Evolutionary conservation across 1,140 invertebrate genomes (phyloP), one percentile per base, ranked within the genome.

Genomic region (Musca vetustissima): DNA sequence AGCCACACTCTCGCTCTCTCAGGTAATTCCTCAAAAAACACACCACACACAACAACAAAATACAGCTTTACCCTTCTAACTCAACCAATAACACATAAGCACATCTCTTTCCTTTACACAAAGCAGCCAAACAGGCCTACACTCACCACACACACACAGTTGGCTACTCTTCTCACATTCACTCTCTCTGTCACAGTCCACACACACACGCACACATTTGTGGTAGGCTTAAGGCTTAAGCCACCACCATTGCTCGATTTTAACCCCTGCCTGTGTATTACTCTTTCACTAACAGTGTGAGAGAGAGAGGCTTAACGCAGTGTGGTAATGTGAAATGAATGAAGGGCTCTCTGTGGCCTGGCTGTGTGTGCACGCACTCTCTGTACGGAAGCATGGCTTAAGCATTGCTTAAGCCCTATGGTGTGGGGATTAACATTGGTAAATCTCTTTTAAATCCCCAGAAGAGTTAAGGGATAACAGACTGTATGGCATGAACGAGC

Each of bases 371-470:
- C 6, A 32, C 15, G 13, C 11, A 59, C 57, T 61, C 22, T 24
- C 19, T 55, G 53, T 55, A 61, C 57, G 28, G 57, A 61, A 61
- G 28, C 57, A 36, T 19, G 28, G 28, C 57, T 61, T 61, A 61
- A 43, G 7, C 6, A 43, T 13, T 36, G 28, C 13, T 61, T 43
- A 61, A 28, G n/a, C n/a, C n/a, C 57, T n/a, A 28, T 24, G 25
- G 53, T 15, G 53, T 15, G 24, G 53, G 53, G 53, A 61, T 61
- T 61, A 61, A 61, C 57, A 61, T n/a, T 61, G n/a, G 17, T 17
- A 43, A 21, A 61, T 21, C 57, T 36, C 28, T 61, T 19, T 2
- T 61, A 43, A 61, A 61, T 61, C 25, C 22, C 57, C 57, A 61
- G 57, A 61, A 61, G 57, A 61, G 57, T 61, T 61, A 36, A 43